These are phyloP conservation scores for Orthonyx spaldingii DNA, from an alignment of 2,113 vertebrate genomes.

Conservation along the genomic window DNA sequence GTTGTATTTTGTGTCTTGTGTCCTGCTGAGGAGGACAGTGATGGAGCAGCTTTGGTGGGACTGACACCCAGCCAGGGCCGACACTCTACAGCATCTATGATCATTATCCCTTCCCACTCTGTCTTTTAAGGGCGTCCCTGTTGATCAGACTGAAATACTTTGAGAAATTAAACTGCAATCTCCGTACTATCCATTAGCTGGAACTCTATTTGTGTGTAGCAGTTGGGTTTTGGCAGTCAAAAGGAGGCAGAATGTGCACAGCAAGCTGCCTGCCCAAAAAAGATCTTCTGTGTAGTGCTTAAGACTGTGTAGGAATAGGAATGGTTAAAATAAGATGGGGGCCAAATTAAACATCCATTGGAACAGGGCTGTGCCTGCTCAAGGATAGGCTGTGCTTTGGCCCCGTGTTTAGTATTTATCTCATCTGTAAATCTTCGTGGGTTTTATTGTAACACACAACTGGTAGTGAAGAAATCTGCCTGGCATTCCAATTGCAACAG, in stretches of 20 bases:
- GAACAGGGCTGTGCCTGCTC: not conserved
- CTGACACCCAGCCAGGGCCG: not conserved
- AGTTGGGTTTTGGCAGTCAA: conserved; percentile 20
- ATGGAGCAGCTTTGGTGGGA: not conserved
- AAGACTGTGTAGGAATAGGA: not conserved
- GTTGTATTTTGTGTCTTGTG: fast-evolving
- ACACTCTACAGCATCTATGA: not conserved
- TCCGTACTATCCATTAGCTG: conserved; percentile 13
- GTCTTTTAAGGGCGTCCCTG: not conserved
- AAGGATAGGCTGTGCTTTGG: not conserved
- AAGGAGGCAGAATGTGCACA: conserved; percentile 10
- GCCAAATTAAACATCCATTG: not conserved
- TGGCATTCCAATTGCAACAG: not conserved
- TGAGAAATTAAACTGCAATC: conserved; percentile 37
- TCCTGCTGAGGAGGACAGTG: not conserved
- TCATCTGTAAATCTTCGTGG: not conserved
- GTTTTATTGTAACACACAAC: not conserved
- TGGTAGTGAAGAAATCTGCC: not conserved
- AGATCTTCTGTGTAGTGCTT: not conserved
- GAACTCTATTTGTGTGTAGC: conserved; percentile 23
- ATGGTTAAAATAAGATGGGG: not conserved
- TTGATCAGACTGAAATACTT: conserved; percentile 11
- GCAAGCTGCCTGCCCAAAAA: conserved; percentile 8
- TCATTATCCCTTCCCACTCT: not conserved
- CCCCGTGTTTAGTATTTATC: not conserved